Conservation (phyloP, 2,113 vertebrate genomes). For the Alectura lathami region DNA sequence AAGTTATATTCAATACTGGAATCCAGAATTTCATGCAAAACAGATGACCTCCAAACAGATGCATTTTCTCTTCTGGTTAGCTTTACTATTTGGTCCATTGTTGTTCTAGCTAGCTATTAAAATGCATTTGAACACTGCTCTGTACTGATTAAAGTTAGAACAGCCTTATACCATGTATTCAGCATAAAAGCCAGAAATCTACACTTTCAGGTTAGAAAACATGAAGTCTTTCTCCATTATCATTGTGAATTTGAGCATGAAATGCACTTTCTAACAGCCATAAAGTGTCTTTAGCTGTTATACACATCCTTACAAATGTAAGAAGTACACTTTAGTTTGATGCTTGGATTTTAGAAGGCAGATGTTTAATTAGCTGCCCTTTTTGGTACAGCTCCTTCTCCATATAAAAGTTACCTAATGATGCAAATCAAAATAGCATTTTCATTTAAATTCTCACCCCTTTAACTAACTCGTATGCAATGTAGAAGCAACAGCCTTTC, state of each 20-base stretch:
- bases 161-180: too few relatives aligned
- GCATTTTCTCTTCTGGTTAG: not conserved
- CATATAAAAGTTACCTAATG: not conserved
- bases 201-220: not conserved
- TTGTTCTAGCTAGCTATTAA: not conserved
- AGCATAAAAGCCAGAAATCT: not conserved
- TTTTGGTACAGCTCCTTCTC: not conserved
- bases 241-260: not conserved
- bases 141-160: not conserved
- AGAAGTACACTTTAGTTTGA: not conserved
- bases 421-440: not conserved
- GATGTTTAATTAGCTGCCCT: not conserved
- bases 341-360: not conserved
- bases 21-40: not conserved
- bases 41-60: not conserved
- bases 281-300: not conserved
- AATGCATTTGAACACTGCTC: not conserved
- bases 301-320: not conserved
- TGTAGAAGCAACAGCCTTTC: not conserved
- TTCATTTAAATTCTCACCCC: not conserved
- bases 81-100: not conserved
- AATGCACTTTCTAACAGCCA: not conserved
- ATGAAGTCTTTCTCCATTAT: not conserved
- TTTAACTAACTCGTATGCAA: not conserved
- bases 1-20: not conserved